These are phyloP conservation scores for Allacma fusca DNA, from an alignment of 2,888 invertebrate species.

Conservation along the genomic window DNA sequence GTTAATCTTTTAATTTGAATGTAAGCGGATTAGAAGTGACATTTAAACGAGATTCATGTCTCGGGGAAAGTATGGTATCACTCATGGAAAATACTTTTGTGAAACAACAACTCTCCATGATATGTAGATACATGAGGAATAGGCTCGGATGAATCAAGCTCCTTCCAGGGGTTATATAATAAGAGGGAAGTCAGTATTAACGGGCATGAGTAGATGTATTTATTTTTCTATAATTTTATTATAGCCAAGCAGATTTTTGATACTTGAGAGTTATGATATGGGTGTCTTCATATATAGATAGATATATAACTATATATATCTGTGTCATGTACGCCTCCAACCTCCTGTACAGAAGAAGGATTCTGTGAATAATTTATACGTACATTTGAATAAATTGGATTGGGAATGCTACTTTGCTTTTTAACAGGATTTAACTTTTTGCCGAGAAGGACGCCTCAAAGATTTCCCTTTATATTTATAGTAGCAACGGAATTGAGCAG, in stretches of 20 bases:
- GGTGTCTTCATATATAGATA: no score
- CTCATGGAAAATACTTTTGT: conserved; percentile 2
- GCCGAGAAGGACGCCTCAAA: not conserved
- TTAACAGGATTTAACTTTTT: conserved; percentile 1
- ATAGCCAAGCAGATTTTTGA: no score
- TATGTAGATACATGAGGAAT: no score
- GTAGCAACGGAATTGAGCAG: not conserved
- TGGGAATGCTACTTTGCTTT: not conserved
- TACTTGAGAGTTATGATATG: no score
- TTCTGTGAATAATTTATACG: conserved; percentile 3
- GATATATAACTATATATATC: no score
- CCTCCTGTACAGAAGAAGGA: not conserved
- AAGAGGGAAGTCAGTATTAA: no score
- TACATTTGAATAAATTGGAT: conserved; percentile 11
- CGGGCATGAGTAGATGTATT: no score
- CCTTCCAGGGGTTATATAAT: no score
- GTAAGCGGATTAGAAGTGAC: conserved; percentile 34
- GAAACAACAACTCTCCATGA: not conserved
- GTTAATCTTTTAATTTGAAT: conserved; percentile 40
- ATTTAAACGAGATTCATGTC: conserved; percentile 31
- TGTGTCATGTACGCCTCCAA: no score
- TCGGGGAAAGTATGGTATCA: conserved; percentile 13
- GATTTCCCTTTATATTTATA: not conserved
- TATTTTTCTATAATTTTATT: no score
- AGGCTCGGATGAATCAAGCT: no score